Evolutionary conservation across 2,797 vertebrate species (phyloP).

Genomic region (Coluber constrictor): DNA sequence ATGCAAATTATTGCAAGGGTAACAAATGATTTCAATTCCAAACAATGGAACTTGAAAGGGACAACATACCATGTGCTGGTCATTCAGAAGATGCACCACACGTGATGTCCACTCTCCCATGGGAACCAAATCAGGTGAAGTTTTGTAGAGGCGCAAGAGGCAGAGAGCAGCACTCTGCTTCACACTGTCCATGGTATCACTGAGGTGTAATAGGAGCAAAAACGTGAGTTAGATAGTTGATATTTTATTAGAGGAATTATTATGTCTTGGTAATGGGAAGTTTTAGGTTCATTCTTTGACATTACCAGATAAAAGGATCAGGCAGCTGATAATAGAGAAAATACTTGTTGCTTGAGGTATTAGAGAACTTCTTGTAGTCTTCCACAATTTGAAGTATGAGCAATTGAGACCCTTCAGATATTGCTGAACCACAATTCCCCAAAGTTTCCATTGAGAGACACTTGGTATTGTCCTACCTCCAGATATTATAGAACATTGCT

Average conservation of each 20-base stretch:
- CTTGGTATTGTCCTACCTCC: background rate
- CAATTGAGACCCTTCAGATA: background rate
- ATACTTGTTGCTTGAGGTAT: background rate
- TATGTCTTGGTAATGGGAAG: background rate
- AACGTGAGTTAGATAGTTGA: background rate
- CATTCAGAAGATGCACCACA: slow-evolving; percentile 89
- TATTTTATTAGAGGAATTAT: background rate
- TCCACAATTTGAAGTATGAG: background rate
- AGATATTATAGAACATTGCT: background rate
- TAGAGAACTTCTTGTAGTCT: background rate
- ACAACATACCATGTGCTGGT: slow-evolving; percentile 88
- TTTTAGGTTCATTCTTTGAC: background rate
- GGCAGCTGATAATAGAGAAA: background rate
- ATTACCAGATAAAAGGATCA: background rate
- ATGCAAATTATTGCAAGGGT: background rate
- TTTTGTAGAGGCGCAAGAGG: slow-evolving; percentile 87
- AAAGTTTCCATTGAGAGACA: background rate
- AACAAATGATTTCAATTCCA: background rate
- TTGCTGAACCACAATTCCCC: background rate
- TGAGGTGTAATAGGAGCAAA: slow-evolving; percentile 32
- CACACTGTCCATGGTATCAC: slow-evolving; percentile 95
- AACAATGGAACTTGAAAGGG: background rate
- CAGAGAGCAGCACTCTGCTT: slow-evolving; percentile 81
- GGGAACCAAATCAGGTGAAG: slow-evolving; percentile 87
- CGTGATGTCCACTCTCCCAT: slow-evolving; percentile 94